phyloP scores from a whole-genome alignment of 2,797 vertebrate species.

The Pipistrellus pygmaeus region DNA sequence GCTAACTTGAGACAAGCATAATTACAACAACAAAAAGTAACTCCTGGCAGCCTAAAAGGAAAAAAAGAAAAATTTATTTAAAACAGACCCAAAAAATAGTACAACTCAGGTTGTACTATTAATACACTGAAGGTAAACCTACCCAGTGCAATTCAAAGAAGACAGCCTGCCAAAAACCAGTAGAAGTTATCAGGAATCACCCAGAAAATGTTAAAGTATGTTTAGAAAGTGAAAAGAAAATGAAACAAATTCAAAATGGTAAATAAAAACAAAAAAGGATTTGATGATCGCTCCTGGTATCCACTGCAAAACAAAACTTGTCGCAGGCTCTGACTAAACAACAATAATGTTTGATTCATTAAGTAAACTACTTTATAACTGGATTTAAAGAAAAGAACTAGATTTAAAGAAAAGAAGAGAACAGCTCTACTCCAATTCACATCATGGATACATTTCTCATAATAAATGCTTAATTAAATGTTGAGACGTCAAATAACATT shows the following conservation, averaged over 20 bases:
- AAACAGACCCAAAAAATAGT: background rate
- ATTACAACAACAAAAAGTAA: constrained; percentile 59
- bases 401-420: background rate
- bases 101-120: background rate
- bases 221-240: constrained; percentile 32
- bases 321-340: background rate
- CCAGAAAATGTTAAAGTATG: background rate
- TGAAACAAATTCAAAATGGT: constrained; percentile 57
- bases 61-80: constrained; percentile 57
- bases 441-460: background rate
- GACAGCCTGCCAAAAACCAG: constrained; percentile 14
- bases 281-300: background rate
- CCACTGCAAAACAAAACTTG: background rate
- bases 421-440: background rate
- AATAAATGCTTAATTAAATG: constrained; percentile 34
- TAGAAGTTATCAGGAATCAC: background rate
- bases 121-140: background rate
- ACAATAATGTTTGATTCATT: background rate
- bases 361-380: background rate
- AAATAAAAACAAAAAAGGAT: constrained; percentile 51
- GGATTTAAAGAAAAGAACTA: background rate
- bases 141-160: background rate
- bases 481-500: constrained; percentile 45
- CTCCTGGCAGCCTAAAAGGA: constrained; percentile 8
- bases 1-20: constrained; percentile 4